Evolutionary conservation across 2,888 invertebrate species (phyloP).

Genomic region (Molorchus minor): DNA sequence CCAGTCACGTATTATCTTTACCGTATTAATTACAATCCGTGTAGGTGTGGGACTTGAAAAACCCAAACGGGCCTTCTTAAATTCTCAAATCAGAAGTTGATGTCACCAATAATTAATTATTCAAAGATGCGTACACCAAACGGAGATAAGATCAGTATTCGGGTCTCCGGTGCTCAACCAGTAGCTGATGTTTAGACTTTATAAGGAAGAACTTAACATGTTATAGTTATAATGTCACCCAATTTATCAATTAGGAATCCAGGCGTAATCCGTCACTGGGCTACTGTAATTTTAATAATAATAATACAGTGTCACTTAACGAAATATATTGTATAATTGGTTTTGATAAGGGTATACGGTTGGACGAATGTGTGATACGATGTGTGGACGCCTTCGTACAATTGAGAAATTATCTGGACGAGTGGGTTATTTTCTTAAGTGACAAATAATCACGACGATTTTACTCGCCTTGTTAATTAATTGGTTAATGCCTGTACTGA

Average conservation of each 20-base stretch:
- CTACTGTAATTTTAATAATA: conserved; percentile 62
- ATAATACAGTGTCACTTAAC: conserved; percentile 62
- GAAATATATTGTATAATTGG: conserved; percentile 63
- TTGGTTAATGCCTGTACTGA: conserved; percentile 62
- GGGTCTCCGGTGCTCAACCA: conserved; percentile 23
- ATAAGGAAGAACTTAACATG: conserved; percentile 37
- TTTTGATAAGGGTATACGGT: conserved; percentile 62
- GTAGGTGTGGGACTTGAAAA: conserved; percentile 37
- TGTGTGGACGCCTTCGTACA: conserved; percentile 27
- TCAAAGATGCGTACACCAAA: conserved; percentile 29
- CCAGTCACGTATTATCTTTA: conserved; percentile 35
- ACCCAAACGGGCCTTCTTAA: conserved; percentile 17
- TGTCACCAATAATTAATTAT: conserved; percentile 42
- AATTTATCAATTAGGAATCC: conserved; percentile 53
- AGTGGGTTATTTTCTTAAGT: conserved; percentile 61
- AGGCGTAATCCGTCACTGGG: conserved; percentile 57
- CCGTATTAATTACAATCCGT: conserved; percentile 36
- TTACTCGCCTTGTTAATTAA: conserved; percentile 59
- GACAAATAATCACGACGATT: conserved; percentile 62
- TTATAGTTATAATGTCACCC: conserved; percentile 55
- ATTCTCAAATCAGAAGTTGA: conserved; percentile 37
- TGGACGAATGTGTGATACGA: conserved; percentile 40
- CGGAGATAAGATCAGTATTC: conserved; percentile 29
- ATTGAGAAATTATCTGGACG: conserved; percentile 41
- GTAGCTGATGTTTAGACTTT: conserved; percentile 34